Base-by-base conservation (phyloP, 2,888 invertebrate genomes). In the Saturnia japonica region DNA sequence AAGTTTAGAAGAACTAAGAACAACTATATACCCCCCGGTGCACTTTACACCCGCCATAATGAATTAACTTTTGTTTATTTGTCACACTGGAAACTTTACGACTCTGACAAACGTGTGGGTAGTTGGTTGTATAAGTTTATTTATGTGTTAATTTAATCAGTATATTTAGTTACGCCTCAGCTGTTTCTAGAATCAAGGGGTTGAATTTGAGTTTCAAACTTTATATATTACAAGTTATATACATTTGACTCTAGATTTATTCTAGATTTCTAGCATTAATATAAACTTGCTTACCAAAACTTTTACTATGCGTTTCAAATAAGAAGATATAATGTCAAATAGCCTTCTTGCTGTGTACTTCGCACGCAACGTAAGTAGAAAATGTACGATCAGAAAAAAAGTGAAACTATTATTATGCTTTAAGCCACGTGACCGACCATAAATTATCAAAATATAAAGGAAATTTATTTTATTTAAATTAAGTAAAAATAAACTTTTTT, bases 1-100 rank as follows among this genome's bases (percentile, higher is more conserved):
- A 69, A 80, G 72, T 78, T 80, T 72, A 64, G 69, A 71, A 72
- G 74, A 75, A 75, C 70, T 47, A 68, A 45, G 70, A 74, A 79
- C 54, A 79, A 72, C 72, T 69, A 68, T 69, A 54, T 70, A 70
- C 78, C 78, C 80, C 72, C 77, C 71, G 80, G 80, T 80, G 81
- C 78, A 80, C 78, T 80, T 78, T 76, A 78, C 74, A 74, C 70
- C 68, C 43, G 73, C 69, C 73, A 73, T 80, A 80, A 80, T 80
- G 81, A 81, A 80, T 80, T 78, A 80, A 80, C 76, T 80, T 80
- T 77, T 81, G 80, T 78, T 80, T 80, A 80, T 80, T 78, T 73
- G 76, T 75, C 71, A 73, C 68, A 72, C 40, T 54, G 71, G 70
- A 74, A 76, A 72, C 57, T 80, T 76, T 72, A 74, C 51, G 72